phyloP scores from a whole-genome alignment of 2,888 invertebrate species.

The Falcaria lacertinaria region DNA sequence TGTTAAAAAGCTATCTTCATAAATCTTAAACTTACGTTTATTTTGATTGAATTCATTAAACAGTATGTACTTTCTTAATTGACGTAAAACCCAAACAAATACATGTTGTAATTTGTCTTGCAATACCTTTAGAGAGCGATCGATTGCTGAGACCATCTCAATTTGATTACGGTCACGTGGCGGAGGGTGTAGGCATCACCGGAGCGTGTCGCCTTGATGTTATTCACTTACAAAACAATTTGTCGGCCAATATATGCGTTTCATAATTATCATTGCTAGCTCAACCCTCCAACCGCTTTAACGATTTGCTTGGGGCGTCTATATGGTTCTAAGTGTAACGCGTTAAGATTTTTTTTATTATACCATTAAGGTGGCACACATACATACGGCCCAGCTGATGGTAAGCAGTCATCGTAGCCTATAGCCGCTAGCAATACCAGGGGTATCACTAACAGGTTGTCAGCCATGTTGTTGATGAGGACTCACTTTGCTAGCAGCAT shows the following conservation, averaged over 20 bases:
- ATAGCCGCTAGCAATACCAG: too few relatives aligned
- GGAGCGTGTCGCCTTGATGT: constrained; percentile 37
- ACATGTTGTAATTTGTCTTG: neutral
- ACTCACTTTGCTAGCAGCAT: too few relatives aligned
- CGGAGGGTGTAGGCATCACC: constrained; percentile 24
- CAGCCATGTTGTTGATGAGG: too few relatives aligned
- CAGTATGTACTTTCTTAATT: neutral
- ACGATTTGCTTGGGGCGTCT: neutral
- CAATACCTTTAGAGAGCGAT: neutral
- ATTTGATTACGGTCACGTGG: constrained; percentile 66
- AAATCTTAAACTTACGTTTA: too few relatives aligned
- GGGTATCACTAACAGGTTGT: too few relatives aligned
- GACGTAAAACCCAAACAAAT: neutral
- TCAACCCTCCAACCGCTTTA: neutral
- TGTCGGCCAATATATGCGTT: constrained; percentile 26
- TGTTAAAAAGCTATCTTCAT: too few relatives aligned
- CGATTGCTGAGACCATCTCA: constrained; percentile 39
- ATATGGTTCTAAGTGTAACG: too few relatives aligned
- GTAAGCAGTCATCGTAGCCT: too few relatives aligned
- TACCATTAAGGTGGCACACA: too few relatives aligned
- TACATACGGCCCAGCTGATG: too few relatives aligned
- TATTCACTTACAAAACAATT: constrained; percentile 44
- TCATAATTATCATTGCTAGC: constrained; percentile 1
- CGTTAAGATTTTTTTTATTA: too few relatives aligned
- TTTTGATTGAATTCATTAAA: too few relatives aligned